phyloP scores from a whole-genome alignment of 2,113 vertebrate genomes.

The Monopterus albus region DNA sequence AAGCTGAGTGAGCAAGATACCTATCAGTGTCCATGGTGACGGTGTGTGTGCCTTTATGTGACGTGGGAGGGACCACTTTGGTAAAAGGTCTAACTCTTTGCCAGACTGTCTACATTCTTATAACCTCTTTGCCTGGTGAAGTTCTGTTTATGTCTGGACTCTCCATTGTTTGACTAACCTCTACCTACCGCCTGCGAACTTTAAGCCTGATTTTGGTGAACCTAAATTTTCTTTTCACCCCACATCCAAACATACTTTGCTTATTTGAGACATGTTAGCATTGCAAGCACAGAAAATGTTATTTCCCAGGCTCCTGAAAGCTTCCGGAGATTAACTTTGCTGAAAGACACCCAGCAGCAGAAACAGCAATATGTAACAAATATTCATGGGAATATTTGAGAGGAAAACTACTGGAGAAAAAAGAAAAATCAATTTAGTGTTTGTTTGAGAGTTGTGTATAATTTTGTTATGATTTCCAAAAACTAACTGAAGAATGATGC shows the following conservation, averaged over 20 bases:
- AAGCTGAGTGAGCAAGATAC: neutral
- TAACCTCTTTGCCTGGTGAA: neutral
- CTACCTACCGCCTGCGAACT: too few relatives aligned
- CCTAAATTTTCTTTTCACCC: neutral
- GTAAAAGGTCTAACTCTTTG: neutral
- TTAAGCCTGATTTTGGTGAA: neutral
- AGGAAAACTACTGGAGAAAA: too few relatives aligned
- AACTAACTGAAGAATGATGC: neutral
- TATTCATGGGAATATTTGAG: too few relatives aligned
- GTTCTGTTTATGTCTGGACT: neutral
- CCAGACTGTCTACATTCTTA: neutral
- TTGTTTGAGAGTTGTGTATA: too few relatives aligned
- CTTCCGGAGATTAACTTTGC: neutral
- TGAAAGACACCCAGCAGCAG: neutral
- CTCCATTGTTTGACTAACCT: neutral
- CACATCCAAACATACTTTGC: neutral
- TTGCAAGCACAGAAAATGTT: neutral
- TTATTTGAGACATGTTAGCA: neutral
- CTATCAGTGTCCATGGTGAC: slow-evolving; percentile 25
- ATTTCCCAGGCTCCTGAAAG: neutral
- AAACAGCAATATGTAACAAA: too few relatives aligned
- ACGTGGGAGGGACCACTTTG: neutral
- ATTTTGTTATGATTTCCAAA: neutral
- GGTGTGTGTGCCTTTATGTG: neutral
- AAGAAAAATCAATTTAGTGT: too few relatives aligned